phyloP scores from a whole-genome alignment of 2,113 vertebrate species.

The Stegostoma tigrinum region DNA sequence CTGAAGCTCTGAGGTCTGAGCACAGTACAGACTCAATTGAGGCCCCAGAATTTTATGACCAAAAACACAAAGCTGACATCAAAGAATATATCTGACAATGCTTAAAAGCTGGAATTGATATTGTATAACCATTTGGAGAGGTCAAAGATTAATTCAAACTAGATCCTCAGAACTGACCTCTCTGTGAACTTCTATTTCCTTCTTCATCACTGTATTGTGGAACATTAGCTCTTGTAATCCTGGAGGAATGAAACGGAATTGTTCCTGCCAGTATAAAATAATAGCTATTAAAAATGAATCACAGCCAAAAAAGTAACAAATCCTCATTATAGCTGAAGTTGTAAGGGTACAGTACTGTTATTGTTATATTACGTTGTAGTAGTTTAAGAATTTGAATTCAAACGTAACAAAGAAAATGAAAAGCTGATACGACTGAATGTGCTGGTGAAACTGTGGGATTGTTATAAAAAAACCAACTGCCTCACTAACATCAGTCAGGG shows the following conservation, averaged over 20 bases:
- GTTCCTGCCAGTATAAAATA: conserved; percentile 2
- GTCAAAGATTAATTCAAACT: background rate
- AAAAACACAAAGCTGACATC: background rate
- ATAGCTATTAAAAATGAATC: background rate
- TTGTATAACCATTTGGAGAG: background rate
- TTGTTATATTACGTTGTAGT: background rate
- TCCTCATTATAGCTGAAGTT: background rate
- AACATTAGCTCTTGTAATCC: conserved; percentile 32
- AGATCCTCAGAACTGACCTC: background rate
- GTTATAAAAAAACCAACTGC: background rate
- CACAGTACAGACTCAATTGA: background rate
- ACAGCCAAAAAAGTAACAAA: background rate
- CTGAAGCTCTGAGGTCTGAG: background rate
- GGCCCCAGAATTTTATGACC: background rate
- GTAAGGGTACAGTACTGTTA: background rate
- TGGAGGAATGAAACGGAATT: conserved; percentile 26
- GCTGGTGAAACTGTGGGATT: background rate
- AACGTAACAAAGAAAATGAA: background rate
- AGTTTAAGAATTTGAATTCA: background rate
- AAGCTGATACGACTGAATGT: background rate
- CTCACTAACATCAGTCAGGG: background rate
- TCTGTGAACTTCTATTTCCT: conserved; percentile 36
- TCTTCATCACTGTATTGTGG: conserved; percentile 33
- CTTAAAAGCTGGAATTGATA: background rate
- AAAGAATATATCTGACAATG: background rate